Evolutionary conservation across 35 echinoderm and acorn worm species (phyloP), one percentile per base, ranked within the genome.

Genomic region (Heliocidaris tuberculata): DNA sequence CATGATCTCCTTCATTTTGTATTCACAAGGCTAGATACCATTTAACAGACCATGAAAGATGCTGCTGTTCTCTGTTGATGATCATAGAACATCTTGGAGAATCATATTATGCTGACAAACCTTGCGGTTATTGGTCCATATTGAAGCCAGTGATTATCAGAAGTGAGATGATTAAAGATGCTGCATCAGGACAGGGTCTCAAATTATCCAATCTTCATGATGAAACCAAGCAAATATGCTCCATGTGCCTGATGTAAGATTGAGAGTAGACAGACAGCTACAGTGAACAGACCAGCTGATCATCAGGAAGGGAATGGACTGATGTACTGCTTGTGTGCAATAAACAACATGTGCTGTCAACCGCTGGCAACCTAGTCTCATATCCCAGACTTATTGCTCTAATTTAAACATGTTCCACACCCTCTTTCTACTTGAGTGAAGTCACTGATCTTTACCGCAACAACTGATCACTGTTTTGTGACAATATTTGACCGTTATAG

Each of bases 341-440:
- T 78, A 78, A 78, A 78, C 65, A 78, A 78, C 65, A 78, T 78
- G 65, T 78, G 65, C 65, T 78, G 65, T 78, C 65, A 78, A 78
- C 65, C 19, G 2, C 65, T 78, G 27, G 21, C 27, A 78, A 78
- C 19, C 27, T 78, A 78, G 65, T 78, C 65, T 78, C 65, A 78
- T 7, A 78, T 78, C 27, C 65, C 7, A 78, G 21, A 17, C 65
- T 78, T 78, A 78, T n/a, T 78, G 7, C 65, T 7, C 65, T 78
- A 19, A 78, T 19, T 19, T 78, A 0, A n/a, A 78, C 65, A 78
- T 24, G 65, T 27, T 78, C 65, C 6, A 8, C 65, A 27, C 65
- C 65, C 21, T 27, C 21, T 78, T n/a, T n/a, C 27, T 78, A 24
- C 21, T 78, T 78, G 65, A 78, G 27, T n/a, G 2, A 78, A 27